Percentiles rank a stretch among this genome's conserved stretches.
phyloP scores from a whole-genome alignment of 2,888 invertebrate species.

The Mythimna ferrago region DNA sequence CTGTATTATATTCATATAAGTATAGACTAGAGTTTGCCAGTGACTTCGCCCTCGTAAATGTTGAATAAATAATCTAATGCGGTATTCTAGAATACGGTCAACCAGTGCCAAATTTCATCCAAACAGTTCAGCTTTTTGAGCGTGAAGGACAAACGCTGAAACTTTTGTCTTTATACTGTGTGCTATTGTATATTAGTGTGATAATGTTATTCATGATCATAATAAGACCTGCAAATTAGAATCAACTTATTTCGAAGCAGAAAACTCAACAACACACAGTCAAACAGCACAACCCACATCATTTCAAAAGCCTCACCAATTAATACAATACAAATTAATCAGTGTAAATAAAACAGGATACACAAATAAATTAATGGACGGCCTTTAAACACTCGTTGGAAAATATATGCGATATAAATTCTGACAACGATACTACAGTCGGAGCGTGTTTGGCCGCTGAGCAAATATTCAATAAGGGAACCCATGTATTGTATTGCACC shows the following conservation, averaged over 20 bases:
- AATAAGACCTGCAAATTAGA: not conserved
- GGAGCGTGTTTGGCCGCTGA: slow-evolving; percentile 67
- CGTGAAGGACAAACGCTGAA: too few relatives aligned
- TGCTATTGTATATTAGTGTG: not conserved
- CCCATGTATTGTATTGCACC: slow-evolving; percentile 78
- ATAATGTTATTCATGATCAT: too few relatives aligned
- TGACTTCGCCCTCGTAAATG: too few relatives aligned
- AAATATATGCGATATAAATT: slow-evolving; percentile 62
- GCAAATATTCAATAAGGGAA: slow-evolving; percentile 85
- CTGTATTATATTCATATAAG: too few relatives aligned
- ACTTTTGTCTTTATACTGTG: not conserved
- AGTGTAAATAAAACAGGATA: slow-evolving; percentile 34
- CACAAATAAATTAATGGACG: slow-evolving; percentile 53
- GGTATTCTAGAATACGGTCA: too few relatives aligned
- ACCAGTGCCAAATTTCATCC: too few relatives aligned
- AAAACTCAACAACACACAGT: not conserved
- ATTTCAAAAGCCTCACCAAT: slow-evolving; percentile 28
- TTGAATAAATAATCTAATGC: too few relatives aligned
- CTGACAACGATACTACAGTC: slow-evolving; percentile 60
- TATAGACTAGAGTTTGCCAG: too few relatives aligned
- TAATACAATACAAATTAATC: slow-evolving; percentile 43
- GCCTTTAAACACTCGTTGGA: slow-evolving; percentile 50
- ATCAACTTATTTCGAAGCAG: not conserved
- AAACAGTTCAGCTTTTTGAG: too few relatives aligned
- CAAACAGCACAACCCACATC: not conserved